These are phyloP conservation scores for Dicaeum eximium DNA, from an alignment of 2,113 vertebrate species.

Conservation along the genomic window DNA sequence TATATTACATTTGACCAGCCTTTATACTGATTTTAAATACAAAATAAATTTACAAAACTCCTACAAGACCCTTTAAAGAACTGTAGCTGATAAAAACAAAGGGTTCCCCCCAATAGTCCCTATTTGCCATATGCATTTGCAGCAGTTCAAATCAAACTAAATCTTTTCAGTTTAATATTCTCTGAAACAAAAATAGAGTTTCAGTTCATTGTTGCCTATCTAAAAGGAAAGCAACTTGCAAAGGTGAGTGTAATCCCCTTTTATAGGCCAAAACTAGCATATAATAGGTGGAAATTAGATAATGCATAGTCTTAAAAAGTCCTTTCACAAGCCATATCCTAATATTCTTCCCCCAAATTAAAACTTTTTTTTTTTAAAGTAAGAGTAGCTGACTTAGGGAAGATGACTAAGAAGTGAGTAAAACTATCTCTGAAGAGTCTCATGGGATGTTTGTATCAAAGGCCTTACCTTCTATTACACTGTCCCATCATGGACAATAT, in stretches of 20 bases:
- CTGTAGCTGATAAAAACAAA: slow-evolving; percentile 59
- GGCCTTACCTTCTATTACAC: background rate
- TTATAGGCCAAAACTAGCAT: slow-evolving; percentile 3
- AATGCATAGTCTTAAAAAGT: slow-evolving; percentile 53
- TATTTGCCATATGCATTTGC: slow-evolving; percentile 40
- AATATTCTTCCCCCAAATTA: slow-evolving; percentile 7
- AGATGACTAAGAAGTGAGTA: background rate
- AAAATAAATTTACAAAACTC: slow-evolving; percentile 80
- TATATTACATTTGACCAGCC: slow-evolving; percentile 81
- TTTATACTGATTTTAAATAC: slow-evolving; percentile 80
- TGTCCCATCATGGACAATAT: background rate
- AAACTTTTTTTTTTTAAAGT: background rate
- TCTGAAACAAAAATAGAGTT: slow-evolving; percentile 62
- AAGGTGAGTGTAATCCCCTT: background rate
- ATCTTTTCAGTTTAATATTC: slow-evolving; percentile 39
- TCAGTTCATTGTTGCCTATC: slow-evolving; percentile 36
- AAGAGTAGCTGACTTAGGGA: background rate
- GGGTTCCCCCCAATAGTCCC: slow-evolving; percentile 32
- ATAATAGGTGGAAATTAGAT: slow-evolving; percentile 42
- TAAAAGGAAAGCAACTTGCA: slow-evolving; percentile 52
- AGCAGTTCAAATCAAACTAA: slow-evolving; percentile 68
- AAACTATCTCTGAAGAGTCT: background rate
- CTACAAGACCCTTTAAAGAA: slow-evolving; percentile 67
- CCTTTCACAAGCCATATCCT: slow-evolving; percentile 6
- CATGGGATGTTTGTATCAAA: background rate